Base-by-base conservation (phyloP, 2,113 vertebrate genomes). In the Centropus bengalensis region DNA sequence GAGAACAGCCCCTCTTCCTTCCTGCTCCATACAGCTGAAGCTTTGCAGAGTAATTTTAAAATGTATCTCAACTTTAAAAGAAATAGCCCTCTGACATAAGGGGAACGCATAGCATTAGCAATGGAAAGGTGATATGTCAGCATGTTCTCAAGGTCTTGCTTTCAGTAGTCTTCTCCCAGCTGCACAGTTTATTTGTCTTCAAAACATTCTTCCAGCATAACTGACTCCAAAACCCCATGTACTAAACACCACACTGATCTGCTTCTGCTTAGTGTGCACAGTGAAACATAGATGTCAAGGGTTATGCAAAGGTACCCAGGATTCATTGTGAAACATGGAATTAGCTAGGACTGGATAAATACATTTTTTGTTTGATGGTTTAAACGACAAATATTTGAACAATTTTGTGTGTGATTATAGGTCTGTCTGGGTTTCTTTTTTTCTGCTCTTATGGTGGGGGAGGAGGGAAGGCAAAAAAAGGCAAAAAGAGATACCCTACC, bases 151-250 rank as follows among this genome's bases (percentile, higher is more conserved):
- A 78, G 73, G 66, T 59, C 51, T 82, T 70, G 36, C 47, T 70
- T 86, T 66, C 42, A 58, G 27, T 9, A 77, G 28, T 32, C 55
- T 87, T 64, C 27, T 82, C 59, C 42, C 38, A 92, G 51, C 55
- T 83, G 68, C 55, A 84, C 56, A 64, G 15, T 64, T 80, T 28
- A 58, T 79, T 54, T 70, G 40, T 74, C 77, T 93, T 84, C 52
- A 86, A 88, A 96, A 69, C 55, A 90, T 64, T 86, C 60, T 83
- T 82, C 55, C 55, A 88, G 74, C 36, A 56, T 30, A 81, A 88
- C 19, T 56, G 62, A 75, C 58, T 93, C 44, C 12, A 78, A 84
- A 59, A 8, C 44, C 52, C 40, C 71, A 67, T 63, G 63, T 66
- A 51, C 88, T 88, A 77, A 88, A 82, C 32, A 91, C 62, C 32